phyloP scores from a whole-genome alignment of 2,113 vertebrate genomes.

The Phyllostomus discolor region DNA sequence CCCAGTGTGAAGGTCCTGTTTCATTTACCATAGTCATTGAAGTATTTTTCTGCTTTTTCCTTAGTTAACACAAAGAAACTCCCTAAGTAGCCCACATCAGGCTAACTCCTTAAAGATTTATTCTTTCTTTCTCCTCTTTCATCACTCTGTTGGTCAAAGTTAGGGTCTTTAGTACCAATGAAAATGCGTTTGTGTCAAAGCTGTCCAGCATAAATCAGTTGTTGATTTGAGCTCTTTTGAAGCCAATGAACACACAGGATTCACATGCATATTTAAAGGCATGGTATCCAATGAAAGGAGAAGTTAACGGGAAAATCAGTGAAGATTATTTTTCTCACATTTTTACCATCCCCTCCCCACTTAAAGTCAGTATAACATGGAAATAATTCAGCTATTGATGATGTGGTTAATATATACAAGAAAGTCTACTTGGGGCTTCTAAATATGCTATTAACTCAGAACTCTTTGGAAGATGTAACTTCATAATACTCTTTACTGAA shows the following conservation, averaged over 20 bases:
- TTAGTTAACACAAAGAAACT: not conserved
- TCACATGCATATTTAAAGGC: not conserved
- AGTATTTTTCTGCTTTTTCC: not conserved
- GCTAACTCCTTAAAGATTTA: not conserved
- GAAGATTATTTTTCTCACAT: not conserved
- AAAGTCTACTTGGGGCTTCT: conserved; percentile 2
- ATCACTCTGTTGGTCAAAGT: not conserved
- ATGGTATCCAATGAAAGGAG: not conserved
- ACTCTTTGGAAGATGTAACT: conserved; percentile 44
- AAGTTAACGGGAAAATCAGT: not conserved
- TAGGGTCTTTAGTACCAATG: not conserved
- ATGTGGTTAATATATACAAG: conserved; percentile 42
- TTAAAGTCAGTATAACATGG: conserved; percentile 51
- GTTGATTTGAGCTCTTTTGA: not conserved
- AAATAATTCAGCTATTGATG: conserved; percentile 62
- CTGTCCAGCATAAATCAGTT: not conserved
- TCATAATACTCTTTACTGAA: not conserved
- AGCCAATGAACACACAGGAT: not conserved
- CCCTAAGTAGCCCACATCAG: not conserved
- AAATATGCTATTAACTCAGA: conserved; percentile 52
- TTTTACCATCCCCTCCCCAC: not conserved
- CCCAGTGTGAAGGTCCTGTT: not conserved
- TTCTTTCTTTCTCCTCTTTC: not conserved
- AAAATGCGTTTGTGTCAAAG: not conserved
- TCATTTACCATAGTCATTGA: not conserved